Percentiles rank a stretch among this genome's conserved stretches.
phyloP scores from a whole-genome alignment of 2,888 invertebrate species.

The Erebia aethiops region DNA sequence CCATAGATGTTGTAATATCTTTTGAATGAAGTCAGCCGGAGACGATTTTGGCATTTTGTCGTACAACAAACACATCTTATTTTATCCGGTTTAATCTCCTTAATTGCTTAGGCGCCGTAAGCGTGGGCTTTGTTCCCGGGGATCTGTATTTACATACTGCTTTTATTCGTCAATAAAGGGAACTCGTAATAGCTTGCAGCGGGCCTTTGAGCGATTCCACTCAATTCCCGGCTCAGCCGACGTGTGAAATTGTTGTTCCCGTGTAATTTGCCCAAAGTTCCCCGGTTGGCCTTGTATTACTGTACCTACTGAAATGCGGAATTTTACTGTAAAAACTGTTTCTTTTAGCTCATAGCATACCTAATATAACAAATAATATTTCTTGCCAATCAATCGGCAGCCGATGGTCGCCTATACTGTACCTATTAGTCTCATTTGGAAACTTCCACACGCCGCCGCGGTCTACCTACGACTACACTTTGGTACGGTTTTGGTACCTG shows the following conservation, averaged over 20 bases:
- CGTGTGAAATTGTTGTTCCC: constrained; percentile 40
- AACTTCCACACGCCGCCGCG: too few species aligned
- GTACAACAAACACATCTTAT: not conserved
- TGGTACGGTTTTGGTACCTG: too few species aligned
- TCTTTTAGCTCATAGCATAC: too few species aligned
- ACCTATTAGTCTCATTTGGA: too few species aligned
- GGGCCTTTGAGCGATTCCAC: constrained; percentile 35
- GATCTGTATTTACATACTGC: constrained; percentile 19
- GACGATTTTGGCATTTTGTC: constrained; percentile 1
- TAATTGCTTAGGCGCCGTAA: constrained; percentile 7
- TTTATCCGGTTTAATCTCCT: constrained; percentile 11
- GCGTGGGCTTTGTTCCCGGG: constrained; percentile 12
- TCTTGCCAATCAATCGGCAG: too few species aligned
- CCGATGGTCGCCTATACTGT: too few species aligned
- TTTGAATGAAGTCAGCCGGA: not conserved
- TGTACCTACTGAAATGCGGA: constrained; percentile 2
- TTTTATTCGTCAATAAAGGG: constrained; percentile 25
- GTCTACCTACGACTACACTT: too few species aligned
- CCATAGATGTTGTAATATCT: not conserved
- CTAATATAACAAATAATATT: too few species aligned
- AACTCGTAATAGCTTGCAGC: constrained; percentile 27
- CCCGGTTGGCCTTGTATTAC: constrained; percentile 1
- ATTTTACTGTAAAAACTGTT: not conserved
- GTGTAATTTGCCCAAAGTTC: constrained; percentile 32
- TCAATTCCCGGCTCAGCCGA: constrained; percentile 34